Conservation (phyloP, 2,888 invertebrate species). For the Tinea semifulvella region DNA sequence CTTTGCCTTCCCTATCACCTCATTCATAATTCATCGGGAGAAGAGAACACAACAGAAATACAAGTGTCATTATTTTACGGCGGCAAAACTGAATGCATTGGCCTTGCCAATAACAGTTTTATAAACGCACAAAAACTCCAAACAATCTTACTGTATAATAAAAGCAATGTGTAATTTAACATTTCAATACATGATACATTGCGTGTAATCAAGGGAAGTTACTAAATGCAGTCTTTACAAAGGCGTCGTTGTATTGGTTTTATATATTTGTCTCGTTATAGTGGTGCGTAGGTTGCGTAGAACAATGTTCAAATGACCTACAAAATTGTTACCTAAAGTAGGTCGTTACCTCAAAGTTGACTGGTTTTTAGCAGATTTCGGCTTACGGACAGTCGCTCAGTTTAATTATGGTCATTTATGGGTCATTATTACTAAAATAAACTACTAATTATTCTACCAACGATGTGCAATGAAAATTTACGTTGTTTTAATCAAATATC, state of each 20-base stretch:
- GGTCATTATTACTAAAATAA: too few species aligned
- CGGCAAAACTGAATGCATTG: too few species aligned
- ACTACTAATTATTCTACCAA: too few species aligned
- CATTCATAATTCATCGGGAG: too few species aligned
- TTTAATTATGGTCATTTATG: too few species aligned
- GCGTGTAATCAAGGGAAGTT: neutral
- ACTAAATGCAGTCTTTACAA: neutral
- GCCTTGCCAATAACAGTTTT: constrained; percentile 6
- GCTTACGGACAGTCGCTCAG: too few species aligned
- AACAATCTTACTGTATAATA: neutral
- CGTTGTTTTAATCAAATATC: too few species aligned
- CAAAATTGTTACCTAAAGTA: constrained; percentile 46
- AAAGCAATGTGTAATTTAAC: neutral
- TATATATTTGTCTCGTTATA: neutral
- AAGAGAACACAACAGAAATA: too few species aligned
- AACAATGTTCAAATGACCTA: constrained; percentile 48
- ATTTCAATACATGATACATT: neutral
- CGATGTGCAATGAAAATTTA: too few species aligned
- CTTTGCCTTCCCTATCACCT: too few species aligned
- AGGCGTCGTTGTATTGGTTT: neutral
- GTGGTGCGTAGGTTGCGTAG: constrained; percentile 12
- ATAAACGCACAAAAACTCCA: constrained; percentile 1
- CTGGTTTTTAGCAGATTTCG: constrained; percentile 6
- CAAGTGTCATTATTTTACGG: too few species aligned
- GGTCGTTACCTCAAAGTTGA: constrained; percentile 28